Percentiles rank a stretch among this genome's conserved stretches.
Evolutionary conservation across 2,797 vertebrate species (phyloP).

Genomic region (Hephaestus fuliginosus): DNA sequence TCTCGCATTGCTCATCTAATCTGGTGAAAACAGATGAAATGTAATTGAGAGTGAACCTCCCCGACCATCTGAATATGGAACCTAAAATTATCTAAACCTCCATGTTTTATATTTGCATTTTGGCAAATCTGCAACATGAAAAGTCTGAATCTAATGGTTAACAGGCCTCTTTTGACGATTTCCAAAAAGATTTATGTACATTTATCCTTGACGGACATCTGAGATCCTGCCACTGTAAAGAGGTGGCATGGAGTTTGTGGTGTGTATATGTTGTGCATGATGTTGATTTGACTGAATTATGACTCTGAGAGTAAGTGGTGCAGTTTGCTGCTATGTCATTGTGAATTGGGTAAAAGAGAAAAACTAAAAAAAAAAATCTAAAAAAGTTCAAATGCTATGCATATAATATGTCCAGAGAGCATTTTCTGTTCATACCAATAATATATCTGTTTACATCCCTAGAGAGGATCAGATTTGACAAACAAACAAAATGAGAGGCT

Average conservation of each 20-base stretch:
- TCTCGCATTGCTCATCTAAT: neutral
- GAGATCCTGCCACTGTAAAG: neutral
- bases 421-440: constrained; percentile 13
- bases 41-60: neutral
- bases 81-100: neutral
- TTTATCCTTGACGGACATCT: constrained; percentile 18
- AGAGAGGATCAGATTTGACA: constrained; percentile 17
- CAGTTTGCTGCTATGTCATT: constrained; percentile 2
- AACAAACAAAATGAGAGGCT: constrained; percentile 21
- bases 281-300: constrained; percentile 20
- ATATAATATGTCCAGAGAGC: constrained; percentile 9
- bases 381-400: neutral
- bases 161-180: constrained; percentile 5
- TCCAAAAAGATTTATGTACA: constrained; percentile 14
- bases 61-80: neutral
- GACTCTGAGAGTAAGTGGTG: neutral
- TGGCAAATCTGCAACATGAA: neutral
- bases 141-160: neutral
- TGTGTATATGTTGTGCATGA: constrained; percentile 15
- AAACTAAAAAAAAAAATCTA: neutral
- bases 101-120: neutral
- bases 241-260: constrained; percentile 3
- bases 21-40: neutral
- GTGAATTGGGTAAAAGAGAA: neutral
- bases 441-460: constrained; percentile 40